Evolutionary conservation across 2,113 vertebrate genomes (phyloP).

Genomic region (Bubalus kerabau): DNA sequence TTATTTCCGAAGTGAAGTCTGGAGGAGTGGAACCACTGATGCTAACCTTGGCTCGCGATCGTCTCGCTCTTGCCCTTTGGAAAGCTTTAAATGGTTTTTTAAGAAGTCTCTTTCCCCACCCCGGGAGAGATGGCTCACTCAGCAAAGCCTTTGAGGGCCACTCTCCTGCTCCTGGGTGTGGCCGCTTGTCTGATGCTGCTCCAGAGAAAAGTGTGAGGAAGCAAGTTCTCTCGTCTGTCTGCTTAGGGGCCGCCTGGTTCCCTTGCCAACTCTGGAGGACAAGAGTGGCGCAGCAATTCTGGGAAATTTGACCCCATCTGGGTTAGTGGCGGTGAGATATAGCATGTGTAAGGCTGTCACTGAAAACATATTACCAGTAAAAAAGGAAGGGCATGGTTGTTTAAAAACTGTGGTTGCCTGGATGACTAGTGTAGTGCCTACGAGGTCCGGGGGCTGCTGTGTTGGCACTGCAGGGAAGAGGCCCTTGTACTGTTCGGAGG

Average conservation of each 20-base stretch:
- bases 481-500: neutral
- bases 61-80: constrained; percentile 30
- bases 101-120: constrained; percentile 33
- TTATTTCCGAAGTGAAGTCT: constrained; percentile 22
- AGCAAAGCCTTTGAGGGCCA: neutral
- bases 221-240: neutral
- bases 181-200: neutral
- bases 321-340: neutral
- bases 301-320: neutral
- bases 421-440: neutral
- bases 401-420: neutral
- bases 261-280: neutral
- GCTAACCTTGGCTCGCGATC: neutral
- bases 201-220: neutral
- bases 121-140: constrained; percentile 8
- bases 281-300: neutral
- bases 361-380: neutral
- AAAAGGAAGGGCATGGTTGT: neutral
- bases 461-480: neutral
- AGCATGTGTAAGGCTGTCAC: neutral
- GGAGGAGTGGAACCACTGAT: constrained; percentile 17
- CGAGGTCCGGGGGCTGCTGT: neutral
- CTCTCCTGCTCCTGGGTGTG: neutral
- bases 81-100: constrained; percentile 48
- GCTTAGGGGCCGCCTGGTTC: neutral